Percentiles rank a stretch among this genome's conserved stretches.
Evolutionary conservation across 35 echinoderm and acorn worm species (phyloP).

Genomic region (Diadema setosum): DNA sequence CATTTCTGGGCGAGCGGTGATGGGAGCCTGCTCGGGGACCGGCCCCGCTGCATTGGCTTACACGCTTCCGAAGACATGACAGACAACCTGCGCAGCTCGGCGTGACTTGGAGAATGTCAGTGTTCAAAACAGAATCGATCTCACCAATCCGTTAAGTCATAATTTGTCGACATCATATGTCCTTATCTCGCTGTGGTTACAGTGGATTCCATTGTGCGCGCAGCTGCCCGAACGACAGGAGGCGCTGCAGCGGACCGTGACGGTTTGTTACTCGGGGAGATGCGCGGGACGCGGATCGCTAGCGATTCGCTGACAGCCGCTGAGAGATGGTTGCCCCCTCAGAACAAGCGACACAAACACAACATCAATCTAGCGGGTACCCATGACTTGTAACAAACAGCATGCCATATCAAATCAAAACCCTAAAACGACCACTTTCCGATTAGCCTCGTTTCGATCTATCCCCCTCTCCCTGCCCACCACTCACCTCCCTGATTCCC

Average conservation of each 20-base stretch:
- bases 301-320: background rate
- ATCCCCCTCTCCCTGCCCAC: background rate
- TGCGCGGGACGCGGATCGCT: slow-evolving; percentile 5
- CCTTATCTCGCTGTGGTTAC: background rate
- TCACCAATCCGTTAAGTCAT: slow-evolving; percentile 21
- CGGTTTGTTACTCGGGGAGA: background rate
- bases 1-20: background rate
- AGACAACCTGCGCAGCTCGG: background rate
- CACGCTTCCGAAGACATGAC: background rate
- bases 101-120: slow-evolving; percentile 21
- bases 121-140: slow-evolving; percentile 26
- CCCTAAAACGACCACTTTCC: background rate
- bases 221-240: background rate
- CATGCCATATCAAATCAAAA: slow-evolving; percentile 16
- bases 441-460: background rate
- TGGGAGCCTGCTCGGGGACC: background rate
- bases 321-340: background rate
- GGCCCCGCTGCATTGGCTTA: background rate
- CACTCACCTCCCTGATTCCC: background rate
- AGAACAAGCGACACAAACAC: background rate
- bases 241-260: background rate
- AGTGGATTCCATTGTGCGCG: slow-evolving; percentile 1
- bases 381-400: slow-evolving; percentile 4
- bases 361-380: background rate
- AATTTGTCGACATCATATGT: slow-evolving; percentile 22